These are phyloP conservation scores for Thermophis baileyi DNA, from an alignment of 2,113 vertebrate species.

Conservation along the genomic window DNA sequence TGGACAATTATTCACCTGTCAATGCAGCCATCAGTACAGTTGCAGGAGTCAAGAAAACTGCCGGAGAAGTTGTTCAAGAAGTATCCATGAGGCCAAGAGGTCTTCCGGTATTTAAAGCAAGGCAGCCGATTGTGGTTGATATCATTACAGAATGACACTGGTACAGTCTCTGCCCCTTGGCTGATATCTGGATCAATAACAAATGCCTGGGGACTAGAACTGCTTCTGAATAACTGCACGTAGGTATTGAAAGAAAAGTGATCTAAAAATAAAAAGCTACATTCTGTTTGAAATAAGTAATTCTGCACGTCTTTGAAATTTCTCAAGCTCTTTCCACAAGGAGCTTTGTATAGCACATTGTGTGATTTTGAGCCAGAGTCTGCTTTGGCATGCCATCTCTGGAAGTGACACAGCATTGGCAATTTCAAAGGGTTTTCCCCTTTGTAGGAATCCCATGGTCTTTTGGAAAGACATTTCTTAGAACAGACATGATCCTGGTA, in stretches of 20 bases:
- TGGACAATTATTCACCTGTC: constrained; percentile 64
- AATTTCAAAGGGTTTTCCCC: constrained; percentile 83
- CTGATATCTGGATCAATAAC: constrained; percentile 83
- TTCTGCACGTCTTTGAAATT: constrained; percentile 76
- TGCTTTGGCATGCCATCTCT: constrained; percentile 73
- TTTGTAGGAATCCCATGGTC: constrained; percentile 60
- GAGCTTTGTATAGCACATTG: constrained; percentile 83
- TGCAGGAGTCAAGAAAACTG: constrained; percentile 79
- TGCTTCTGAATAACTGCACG: constrained; percentile 70
- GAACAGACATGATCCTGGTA: constrained; percentile 73
- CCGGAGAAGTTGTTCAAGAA: constrained; percentile 74
- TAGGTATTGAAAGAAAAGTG: constrained; percentile 87
- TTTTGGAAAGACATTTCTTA: constrained; percentile 69
- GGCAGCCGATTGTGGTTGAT: constrained; percentile 66
- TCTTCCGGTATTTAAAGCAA: constrained; percentile 86
- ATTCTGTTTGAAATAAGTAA: constrained; percentile 80
- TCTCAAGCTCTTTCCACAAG: constrained; percentile 83
- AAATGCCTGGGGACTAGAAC: constrained; percentile 44
- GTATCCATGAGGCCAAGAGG: constrained; percentile 85
- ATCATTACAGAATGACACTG: constrained; percentile 78
- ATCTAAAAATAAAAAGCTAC: constrained; percentile 80
- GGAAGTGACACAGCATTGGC: constrained; percentile 81
- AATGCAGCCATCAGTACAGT: constrained; percentile 83
- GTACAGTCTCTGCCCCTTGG: constrained; percentile 77
- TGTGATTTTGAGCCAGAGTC: constrained; percentile 53